Conservation (phyloP, 2,797 vertebrate species). For the Harpagifer antarcticus region DNA sequence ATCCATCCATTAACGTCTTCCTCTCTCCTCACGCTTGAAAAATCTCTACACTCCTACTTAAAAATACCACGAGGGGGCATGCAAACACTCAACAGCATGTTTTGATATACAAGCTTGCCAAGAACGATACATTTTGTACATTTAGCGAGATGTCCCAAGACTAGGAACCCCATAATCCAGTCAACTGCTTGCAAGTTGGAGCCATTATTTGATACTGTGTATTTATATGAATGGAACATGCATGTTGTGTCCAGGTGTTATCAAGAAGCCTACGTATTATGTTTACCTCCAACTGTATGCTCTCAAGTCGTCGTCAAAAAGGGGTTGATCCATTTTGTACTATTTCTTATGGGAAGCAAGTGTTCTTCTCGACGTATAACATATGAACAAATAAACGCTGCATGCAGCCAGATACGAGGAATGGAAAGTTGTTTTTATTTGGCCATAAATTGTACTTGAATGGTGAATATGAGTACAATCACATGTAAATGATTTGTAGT, state of each 20-base stretch:
- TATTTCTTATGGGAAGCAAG: constrained; percentile 84
- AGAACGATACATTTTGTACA: constrained; percentile 63
- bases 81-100: constrained; percentile 75
- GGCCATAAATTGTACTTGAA: neutral
- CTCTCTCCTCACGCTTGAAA: constrained; percentile 35
- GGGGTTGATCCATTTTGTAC: constrained; percentile 84
- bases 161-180: constrained; percentile 47
- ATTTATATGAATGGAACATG: constrained; percentile 78
- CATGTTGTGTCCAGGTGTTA: constrained; percentile 79
- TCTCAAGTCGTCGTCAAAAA: constrained; percentile 74
- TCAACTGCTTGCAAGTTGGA: constrained; percentile 74
- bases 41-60: constrained; percentile 36
- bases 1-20: constrained; percentile 51
- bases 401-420: constrained; percentile 87
- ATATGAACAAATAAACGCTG: constrained; percentile 90
- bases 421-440: constrained; percentile 44
- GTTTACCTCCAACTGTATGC: constrained; percentile 76
- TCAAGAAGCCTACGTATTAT: constrained; percentile 41
- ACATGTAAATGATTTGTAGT: neutral
- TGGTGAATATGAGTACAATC: neutral
- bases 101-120: constrained; percentile 75
- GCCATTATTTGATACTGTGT: constrained; percentile 78
- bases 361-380: constrained; percentile 83
- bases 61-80: constrained; percentile 66
- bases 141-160: constrained; percentile 32